Base-by-base conservation (phyloP, 1,140 invertebrate species). In the Trichoplusia ni region DNA sequence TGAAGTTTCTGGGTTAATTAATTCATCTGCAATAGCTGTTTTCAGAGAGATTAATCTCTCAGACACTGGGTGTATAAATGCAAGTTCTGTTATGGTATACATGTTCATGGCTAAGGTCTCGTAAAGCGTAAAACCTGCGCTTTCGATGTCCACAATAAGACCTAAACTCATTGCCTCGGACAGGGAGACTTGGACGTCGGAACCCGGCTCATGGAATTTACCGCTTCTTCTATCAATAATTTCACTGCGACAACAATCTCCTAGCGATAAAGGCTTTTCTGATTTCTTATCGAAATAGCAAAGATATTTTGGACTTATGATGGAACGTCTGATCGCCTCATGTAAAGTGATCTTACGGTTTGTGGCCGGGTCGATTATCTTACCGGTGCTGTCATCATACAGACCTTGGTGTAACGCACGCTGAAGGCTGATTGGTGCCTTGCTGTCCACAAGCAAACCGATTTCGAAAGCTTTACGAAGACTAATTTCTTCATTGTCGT, bases 391-490 rank as follows among this genome's bases (percentile, higher is more conserved):
- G 51, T 96, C 95, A 71, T 96, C 94, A 78, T 97, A 97, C 0
- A 97, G 86, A 1, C 97, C 97, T 89, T 97, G 95, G 84, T 97
- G 96, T 40, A 98, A 94, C 0, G 96, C 95, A 82, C 95, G 92
- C 79, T 98, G 97, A 23, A 98, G 80, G 4, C 96, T 97, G n/a
- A 97, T 92, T 0, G 95, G 93, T 1, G 95, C 94, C 86, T 95
- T 95, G 62, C 94, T 95, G 80, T 97, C 96, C 59, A 96, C 91
- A 9, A 97, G 91, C 38, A 97, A 92, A 44, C 95, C 96, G 58
- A 93, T 92, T 78, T 97, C 94, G 67, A 97, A 95, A 2, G 96
- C 96, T 84, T 97, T 94, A 42, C 92, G 92, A 18, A 98, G 87
- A n/a, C 93, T 93, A 29, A 97, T 92, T 69, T 95, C 93, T 47